Evolutionary conservation across 2,888 invertebrate species (phyloP).

Genomic region (Leptinotarsa tumamoca): DNA sequence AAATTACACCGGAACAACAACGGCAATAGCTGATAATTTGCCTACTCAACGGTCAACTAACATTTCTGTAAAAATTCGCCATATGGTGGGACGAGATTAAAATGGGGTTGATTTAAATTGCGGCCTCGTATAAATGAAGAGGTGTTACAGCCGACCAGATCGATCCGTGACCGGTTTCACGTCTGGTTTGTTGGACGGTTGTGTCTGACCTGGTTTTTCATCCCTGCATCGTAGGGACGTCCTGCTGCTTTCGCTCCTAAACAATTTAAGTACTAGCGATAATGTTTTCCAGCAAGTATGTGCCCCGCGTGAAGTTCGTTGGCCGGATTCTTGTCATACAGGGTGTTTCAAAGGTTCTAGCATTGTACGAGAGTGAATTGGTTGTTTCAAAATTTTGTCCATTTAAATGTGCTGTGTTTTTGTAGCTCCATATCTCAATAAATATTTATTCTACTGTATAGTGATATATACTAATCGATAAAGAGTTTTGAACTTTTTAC

Average conservation of each 20-base stretch:
- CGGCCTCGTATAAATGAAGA: slow-evolving; percentile 63
- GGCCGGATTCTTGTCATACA: neutral
- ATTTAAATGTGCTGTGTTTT: no score
- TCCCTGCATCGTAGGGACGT: slow-evolving; percentile 35
- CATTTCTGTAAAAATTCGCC: slow-evolving; percentile 41
- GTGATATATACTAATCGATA: no score
- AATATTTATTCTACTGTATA: no score
- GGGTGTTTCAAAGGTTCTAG: neutral
- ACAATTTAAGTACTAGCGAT: slow-evolving; percentile 46
- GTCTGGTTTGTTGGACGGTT: neutral
- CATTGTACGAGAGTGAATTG: neutral
- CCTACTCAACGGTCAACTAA: slow-evolving; percentile 24
- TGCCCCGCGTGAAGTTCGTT: slow-evolving; percentile 22
- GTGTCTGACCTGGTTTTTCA: slow-evolving; percentile 19
- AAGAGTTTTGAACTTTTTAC: no score
- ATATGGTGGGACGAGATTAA: slow-evolving; percentile 48
- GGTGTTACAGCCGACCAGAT: slow-evolving; percentile 58
- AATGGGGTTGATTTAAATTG: slow-evolving; percentile 59
- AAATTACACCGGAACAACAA: slow-evolving; percentile 15
- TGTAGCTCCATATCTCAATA: no score
- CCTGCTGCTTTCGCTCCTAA: slow-evolving; percentile 43
- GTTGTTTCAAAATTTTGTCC: no score
- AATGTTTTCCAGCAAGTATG: slow-evolving; percentile 40
- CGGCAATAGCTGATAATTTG: slow-evolving; percentile 21
- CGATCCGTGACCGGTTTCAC: slow-evolving; percentile 16